Base-by-base conservation (phyloP, 2,888 invertebrate species). In the Phytoseiulus persimilis region DNA sequence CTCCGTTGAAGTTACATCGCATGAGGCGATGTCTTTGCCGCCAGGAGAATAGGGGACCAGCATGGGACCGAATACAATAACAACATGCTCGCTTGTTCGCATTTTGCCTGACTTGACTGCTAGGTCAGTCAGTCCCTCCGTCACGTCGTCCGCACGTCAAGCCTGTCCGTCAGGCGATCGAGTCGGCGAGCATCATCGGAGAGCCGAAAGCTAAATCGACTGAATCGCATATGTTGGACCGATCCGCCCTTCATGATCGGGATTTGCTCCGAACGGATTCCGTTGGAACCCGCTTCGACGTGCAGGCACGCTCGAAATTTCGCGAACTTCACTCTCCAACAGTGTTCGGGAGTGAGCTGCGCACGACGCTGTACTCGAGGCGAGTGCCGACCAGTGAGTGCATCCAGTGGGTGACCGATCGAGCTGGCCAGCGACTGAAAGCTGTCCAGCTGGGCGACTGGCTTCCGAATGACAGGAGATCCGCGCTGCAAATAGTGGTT, bases 41-140 rank as follows among this genome's bases (percentile, higher is more conserved):
- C 18, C 65, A 65, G 65, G 65, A 65, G 65, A 65, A 65, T 65
- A 65, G 65, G 65, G 65, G 65, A 65, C 65, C 65, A 65, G 65
- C 65, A 65, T 65, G 65, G 65, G 65, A 65, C 65, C 65, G 65
- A 65, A 65, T 65, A 65, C 65, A 65, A 65, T 65, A 65, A 65
- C 65, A 65, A 65, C 65, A 65, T 65, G 65, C 65, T 65, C 28
- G 65, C 65, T 65, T 65, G 65, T 65, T 65, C 65, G 65, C 23
- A 6, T 65, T 6, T 28, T 23, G 65, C 28, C 18, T 65, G 65
- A 65, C 65, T 65, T 65, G 65, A 65, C 65, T 65, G 65, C 65
- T 65, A 65, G 65, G 65, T 65, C 65, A 65, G 65, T 65, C 65
- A 65, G 65, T 23, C 14, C 46, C 46, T 46, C 46, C 14, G 46